Conservation (phyloP, 2,888 invertebrate genomes). For the Busseola fusca region DNA sequence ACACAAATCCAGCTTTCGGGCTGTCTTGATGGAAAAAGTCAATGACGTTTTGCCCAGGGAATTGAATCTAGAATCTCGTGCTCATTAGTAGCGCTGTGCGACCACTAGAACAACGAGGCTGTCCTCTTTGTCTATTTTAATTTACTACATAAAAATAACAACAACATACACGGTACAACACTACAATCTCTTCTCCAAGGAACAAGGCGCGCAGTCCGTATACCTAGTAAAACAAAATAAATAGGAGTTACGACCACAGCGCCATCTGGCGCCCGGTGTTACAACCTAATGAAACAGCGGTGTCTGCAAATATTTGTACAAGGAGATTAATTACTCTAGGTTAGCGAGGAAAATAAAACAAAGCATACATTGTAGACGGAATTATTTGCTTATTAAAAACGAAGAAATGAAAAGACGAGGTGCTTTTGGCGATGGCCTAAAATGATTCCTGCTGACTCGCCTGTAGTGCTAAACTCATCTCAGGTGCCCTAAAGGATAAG, state of each 20-base stretch:
- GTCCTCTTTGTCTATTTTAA: not conserved
- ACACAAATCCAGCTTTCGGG: not conserved
- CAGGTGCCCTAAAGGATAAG: not conserved
- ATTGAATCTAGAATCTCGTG: not conserved
- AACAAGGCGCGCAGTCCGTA: conserved; percentile 50
- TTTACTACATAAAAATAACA: not conserved
- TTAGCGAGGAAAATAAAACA: conserved; percentile 46
- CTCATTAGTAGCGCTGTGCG: not conserved
- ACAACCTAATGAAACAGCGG: conserved; percentile 76
- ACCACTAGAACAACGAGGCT: not conserved
- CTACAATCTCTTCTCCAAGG: conserved; percentile 30
- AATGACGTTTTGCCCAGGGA: not conserved
- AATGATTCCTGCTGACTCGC: not conserved
- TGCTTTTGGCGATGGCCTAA: not conserved
- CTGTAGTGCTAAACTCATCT: not conserved
- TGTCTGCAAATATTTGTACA: conserved; percentile 64
- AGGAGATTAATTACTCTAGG: conserved; percentile 60
- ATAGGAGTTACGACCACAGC: conserved; percentile 81
- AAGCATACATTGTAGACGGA: not conserved
- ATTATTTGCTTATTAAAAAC: not conserved
- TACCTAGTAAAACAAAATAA: conserved; percentile 77
- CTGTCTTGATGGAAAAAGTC: not conserved
- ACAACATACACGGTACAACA: conserved; percentile 1
- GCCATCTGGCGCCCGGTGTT: conserved; percentile 64
- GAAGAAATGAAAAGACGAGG: not conserved